Conservation (phyloP, 2,113 vertebrate genomes). For the Axis porcinus region DNA sequence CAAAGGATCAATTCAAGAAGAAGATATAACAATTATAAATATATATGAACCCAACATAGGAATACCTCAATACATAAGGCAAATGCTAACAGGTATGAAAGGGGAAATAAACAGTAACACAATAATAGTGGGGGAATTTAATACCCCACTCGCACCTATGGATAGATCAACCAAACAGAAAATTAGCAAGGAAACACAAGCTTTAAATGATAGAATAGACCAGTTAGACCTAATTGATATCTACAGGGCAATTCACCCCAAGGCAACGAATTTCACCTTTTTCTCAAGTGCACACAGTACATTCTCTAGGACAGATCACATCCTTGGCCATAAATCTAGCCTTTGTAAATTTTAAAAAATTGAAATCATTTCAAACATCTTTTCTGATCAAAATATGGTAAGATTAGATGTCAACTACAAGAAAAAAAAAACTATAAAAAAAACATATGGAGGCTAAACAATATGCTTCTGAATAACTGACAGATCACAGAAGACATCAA, state of each 20-base stretch:
- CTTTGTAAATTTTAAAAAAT: background rate
- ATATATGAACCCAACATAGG: background rate
- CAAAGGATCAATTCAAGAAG: background rate
- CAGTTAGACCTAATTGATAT: background rate
- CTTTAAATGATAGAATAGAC: background rate
- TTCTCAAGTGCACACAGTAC: background rate
- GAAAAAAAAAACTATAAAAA: background rate
- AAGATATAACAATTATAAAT: background rate
- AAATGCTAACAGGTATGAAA: background rate
- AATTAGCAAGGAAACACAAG: background rate
- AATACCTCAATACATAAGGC: background rate
- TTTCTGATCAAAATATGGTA: background rate
- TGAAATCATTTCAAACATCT: background rate
- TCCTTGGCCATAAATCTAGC: background rate
- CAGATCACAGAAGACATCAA: background rate
- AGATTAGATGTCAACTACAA: background rate
- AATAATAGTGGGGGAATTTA: background rate
- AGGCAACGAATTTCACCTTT: background rate
- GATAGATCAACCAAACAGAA: background rate
- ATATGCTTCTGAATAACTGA: background rate
- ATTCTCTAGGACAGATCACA: background rate
- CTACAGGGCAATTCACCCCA: background rate
- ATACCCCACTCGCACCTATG: background rate
- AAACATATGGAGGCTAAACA: background rate
- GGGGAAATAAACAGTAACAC: background rate